Percentiles rank a stretch among this genome's conserved stretches.
Evolutionary conservation across 2,888 invertebrate genomes (phyloP).

Genomic region (Aplocera efformata): DNA sequence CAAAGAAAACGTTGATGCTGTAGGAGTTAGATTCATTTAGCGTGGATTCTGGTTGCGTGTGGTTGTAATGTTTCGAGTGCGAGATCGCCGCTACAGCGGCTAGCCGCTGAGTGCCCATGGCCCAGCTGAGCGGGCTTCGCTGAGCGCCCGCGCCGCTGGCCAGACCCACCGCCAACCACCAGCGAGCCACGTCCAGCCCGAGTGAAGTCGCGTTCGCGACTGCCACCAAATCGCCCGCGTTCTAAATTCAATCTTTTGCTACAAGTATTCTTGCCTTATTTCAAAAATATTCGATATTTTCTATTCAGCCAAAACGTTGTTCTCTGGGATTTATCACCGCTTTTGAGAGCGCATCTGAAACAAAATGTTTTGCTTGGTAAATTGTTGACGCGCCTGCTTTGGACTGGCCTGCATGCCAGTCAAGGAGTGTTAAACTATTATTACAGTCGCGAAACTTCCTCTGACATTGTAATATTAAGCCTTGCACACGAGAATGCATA

Average conservation of each 20-base stretch:
- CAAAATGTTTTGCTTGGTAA: conserved; percentile 33
- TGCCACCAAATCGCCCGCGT: conserved; percentile 40
- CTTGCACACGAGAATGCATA: too few species aligned
- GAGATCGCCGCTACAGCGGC: conserved; percentile 79
- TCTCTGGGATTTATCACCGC: conserved; percentile 29
- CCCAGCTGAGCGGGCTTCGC: conserved; percentile 79
- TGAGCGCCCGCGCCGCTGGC: conserved; percentile 62
- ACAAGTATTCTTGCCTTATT: too few species aligned
- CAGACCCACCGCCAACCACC: conserved; percentile 62
- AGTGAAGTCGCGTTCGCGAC: conserved; percentile 60
- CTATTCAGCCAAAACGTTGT: conserved; percentile 31
- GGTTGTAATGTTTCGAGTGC: conserved; percentile 66
- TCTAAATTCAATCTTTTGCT: conserved; percentile 32
- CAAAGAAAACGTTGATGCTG: conserved; percentile 84
- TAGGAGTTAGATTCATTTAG: conserved; percentile 58
- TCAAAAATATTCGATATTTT: conserved; percentile 14
- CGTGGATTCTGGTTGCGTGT: conserved; percentile 63
- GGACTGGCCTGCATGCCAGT: not conserved
- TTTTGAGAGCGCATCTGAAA: conserved; percentile 47
- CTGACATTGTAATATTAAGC: too few species aligned
- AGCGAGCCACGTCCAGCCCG: conserved; percentile 60
- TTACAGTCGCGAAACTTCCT: too few species aligned
- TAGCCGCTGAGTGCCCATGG: conserved; percentile 83
- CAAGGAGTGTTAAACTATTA: too few species aligned
- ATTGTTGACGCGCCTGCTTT: conserved; percentile 1